Base-by-base conservation (phyloP, 2,113 vertebrate species). In the Tragelaphus scriptus region DNA sequence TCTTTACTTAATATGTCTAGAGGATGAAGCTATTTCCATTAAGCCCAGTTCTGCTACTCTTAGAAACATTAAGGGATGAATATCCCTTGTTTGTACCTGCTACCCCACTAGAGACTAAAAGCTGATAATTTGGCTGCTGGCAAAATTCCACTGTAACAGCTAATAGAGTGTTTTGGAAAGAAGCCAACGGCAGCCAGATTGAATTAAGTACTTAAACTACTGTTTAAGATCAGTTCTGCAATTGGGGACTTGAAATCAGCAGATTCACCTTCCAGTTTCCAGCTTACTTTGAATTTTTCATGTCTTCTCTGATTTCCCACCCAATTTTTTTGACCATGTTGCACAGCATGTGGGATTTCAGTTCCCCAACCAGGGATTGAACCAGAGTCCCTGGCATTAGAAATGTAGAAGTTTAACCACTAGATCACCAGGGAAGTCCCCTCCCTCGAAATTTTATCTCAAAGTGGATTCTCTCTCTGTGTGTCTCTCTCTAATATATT, bases 111-210 rank as follows among this genome's bases (percentile, higher is more conserved):
- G 97, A 97, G 96, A 97, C 81, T 77, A 53, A 97, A 95, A 88
- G 79, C 85, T 90, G 53, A 63, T 85, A 93, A 98, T 97, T 97
- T 98, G 92, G 15, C 85, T 98, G 96, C 96, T 98, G 94, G 61
- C 68, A 92, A 25, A 85, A 58, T 98, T 97, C 95, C 65, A 81
- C 81, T 65, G 88, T 94, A 91, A 94, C n/a, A 80, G 89, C 94
- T 98, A 97, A 94, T 75, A 96, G 93, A 97, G 0, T 91, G 58
- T 40, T 90, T 56, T 89, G 91, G 95, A 97, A 97, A 49, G 30
- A 81, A 85, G 79, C 97, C 77, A 82, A 92, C 63, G 88, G 56
- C 93, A 96, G 55, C 85, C 82, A 88, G 82, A 97, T 98, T 96
- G 85, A 44, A 91, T 90, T 97, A 95, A 97, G 86, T 65, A 59